Conservation (phyloP, 64 coral and sea anemone species). For the Trachythela sp. region DNA sequence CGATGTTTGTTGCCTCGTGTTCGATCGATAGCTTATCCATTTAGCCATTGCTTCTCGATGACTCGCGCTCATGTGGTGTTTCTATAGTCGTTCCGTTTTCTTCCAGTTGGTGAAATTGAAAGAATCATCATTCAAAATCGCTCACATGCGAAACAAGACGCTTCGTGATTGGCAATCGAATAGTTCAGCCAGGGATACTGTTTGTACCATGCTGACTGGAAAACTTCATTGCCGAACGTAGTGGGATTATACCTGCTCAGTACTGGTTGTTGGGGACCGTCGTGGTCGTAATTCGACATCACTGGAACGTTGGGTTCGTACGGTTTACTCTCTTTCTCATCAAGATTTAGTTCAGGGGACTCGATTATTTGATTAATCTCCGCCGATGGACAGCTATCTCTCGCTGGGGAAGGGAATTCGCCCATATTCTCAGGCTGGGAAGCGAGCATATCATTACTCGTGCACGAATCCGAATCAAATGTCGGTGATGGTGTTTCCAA, state of each 20-base stretch:
- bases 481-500: not conserved
- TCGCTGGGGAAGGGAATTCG: no score
- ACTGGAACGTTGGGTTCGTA: no score
- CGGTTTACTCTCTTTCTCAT: no score
- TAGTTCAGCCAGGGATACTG: conserved; percentile 31
- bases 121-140: conserved; percentile 24
- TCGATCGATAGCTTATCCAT: conserved; percentile 6
- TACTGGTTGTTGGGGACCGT: conserved; percentile 27
- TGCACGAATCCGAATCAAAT: no score
- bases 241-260: conserved; percentile 17
- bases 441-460: no score
- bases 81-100: conserved; percentile 26
- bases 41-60: conserved; percentile 28
- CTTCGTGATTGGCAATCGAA: conserved; percentile 26
- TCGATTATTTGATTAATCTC: no score
- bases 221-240: conserved; percentile 27
- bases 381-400: no score
- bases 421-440: no score
- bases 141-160: conserved; percentile 19
- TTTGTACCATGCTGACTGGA: conserved; percentile 29
- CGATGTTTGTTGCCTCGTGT: conserved; percentile 12
- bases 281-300: not conserved
- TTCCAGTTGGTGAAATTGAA: conserved; percentile 37
- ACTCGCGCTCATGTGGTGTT: conserved; percentile 19
- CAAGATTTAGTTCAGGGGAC: no score